Evolutionary conservation across 2,888 invertebrate species (phyloP).

Genomic region (Elegia similella): DNA sequence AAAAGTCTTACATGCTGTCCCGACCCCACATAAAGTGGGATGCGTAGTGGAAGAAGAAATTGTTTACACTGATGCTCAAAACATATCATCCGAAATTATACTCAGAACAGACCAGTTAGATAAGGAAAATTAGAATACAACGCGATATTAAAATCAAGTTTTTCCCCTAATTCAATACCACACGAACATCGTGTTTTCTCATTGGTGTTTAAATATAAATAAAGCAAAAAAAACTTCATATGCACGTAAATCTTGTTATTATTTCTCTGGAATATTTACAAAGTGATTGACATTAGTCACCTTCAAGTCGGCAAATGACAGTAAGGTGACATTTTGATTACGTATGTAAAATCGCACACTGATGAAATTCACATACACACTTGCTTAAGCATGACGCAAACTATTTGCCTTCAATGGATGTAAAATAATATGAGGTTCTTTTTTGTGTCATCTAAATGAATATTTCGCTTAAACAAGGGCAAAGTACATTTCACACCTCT

Average conservation of each 20-base stretch:
- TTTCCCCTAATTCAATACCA: no score
- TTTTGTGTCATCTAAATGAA: not conserved
- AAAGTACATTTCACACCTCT: not conserved
- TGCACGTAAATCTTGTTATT: not conserved
- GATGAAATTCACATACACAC: slow-evolving; percentile 54
- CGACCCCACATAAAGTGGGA: no score
- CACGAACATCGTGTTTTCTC: not conserved
- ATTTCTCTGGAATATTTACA: slow-evolving; percentile 3
- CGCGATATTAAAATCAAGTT: no score
- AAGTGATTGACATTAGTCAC: slow-evolving; percentile 40
- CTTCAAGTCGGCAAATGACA: slow-evolving; percentile 47
- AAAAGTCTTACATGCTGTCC: no score
- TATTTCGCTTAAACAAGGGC: slow-evolving; percentile 1
- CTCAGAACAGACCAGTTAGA: no score
- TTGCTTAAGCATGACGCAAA: slow-evolving; percentile 43
- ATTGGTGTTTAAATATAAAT: not conserved
- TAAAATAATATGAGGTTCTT: not conserved
- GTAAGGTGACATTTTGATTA: slow-evolving; percentile 51
- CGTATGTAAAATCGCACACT: slow-evolving; percentile 21
- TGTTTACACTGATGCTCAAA: no score
- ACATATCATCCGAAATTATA: no score
- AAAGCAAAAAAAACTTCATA: not conserved
- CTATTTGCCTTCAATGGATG: slow-evolving; percentile 20
- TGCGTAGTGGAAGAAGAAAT: no score
- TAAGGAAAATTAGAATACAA: no score